Evolutionary conservation across 2,888 invertebrate genomes (phyloP), one percentile per base, ranked within the genome.

Genomic region (Arrhopalites spinosus): DNA sequence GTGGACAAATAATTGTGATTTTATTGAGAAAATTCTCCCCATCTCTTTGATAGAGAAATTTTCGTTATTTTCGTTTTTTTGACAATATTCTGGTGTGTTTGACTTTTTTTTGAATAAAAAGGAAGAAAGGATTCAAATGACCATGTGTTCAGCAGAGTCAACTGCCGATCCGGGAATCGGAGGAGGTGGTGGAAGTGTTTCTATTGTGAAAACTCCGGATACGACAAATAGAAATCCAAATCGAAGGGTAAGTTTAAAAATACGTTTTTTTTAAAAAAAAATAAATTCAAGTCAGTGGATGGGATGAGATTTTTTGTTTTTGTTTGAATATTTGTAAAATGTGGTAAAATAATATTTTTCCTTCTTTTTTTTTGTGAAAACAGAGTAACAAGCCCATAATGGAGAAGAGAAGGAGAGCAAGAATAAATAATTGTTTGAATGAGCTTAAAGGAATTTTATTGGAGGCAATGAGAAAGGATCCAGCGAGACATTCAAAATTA

Each of bases 321-420:
- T 36, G 11, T 3, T n/a, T 53, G 53, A n/a, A 20, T n/a, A 5
- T 53, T 5, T n/a, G 53, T 50, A 50, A 50, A 50, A n/a, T 11
- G 15, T n/a, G 15, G 20, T 3, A 15, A 5, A 20, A n/a, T 11
- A 50, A 50, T 11, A 50, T n/a, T 50, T 59, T 27, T 59, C 50
- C 15, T 15, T 25, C 25, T 59, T 27, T 59, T 27, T 27, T 59
- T 59, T 27, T 50, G n/a, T n/a, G n/a, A n/a, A n/a, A 50, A 25
- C 53, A 95, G 95, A 95, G 93, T 82, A 95, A 95, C 86, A 96
- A 96, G 86, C 96, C 96, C 23, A 94, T 96, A 78, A 96, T 96
- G 96, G 96, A 96, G 86, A 96, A 96, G 87, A 88, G 93, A 82
- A 88, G 96, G 81, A 89, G 96, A 78, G 96, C 96, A 53, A 89